Conservation (phyloP, 1,140 invertebrate species). For the Procambarus clarkii region DNA sequence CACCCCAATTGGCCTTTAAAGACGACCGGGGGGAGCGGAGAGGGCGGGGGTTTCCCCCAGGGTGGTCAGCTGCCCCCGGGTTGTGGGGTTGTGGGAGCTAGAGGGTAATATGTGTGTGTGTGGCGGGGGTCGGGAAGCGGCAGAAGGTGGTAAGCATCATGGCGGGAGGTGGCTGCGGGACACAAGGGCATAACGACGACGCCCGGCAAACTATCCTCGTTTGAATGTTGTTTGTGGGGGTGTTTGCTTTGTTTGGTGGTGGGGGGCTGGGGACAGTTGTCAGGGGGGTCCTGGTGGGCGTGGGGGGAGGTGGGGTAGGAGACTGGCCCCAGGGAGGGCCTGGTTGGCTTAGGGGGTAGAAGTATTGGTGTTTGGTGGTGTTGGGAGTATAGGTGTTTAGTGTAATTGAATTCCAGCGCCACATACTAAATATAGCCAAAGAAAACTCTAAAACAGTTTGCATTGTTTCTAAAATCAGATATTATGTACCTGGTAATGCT, state of each 20-base stretch:
- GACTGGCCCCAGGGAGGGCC: too few species aligned
- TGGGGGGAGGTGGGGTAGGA: too few species aligned
- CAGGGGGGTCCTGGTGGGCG: too few species aligned
- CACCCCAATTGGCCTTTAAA: background rate
- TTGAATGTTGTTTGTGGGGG: background rate
- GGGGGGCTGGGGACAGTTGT: too few species aligned
- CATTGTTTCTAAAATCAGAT: too few species aligned
- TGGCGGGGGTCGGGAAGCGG: background rate
- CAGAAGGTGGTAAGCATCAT: slow-evolving; percentile 66
- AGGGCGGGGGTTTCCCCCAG: background rate
- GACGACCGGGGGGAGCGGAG: background rate
- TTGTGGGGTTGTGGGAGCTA: background rate
- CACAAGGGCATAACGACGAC: slow-evolving; percentile 56
- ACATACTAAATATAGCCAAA: too few species aligned
- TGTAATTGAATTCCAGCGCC: too few species aligned
- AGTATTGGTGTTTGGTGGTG: too few species aligned
- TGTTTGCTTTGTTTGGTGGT: background rate
- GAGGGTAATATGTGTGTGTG: background rate
- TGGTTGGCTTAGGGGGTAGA: too few species aligned
- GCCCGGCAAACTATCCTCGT: slow-evolving; percentile 23
- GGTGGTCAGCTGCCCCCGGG: background rate
- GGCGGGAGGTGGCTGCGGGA: slow-evolving; percentile 24
- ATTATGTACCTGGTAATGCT: too few species aligned
- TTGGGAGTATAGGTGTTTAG: too few species aligned
- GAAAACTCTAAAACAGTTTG: too few species aligned